A percentile compares a stretch with the other conserved stretches of the same genome.
Conservation (phyloP, 30 jellyfish, hydroid and myxozoan genomes). For the Nemopilema nomurai region DNA sequence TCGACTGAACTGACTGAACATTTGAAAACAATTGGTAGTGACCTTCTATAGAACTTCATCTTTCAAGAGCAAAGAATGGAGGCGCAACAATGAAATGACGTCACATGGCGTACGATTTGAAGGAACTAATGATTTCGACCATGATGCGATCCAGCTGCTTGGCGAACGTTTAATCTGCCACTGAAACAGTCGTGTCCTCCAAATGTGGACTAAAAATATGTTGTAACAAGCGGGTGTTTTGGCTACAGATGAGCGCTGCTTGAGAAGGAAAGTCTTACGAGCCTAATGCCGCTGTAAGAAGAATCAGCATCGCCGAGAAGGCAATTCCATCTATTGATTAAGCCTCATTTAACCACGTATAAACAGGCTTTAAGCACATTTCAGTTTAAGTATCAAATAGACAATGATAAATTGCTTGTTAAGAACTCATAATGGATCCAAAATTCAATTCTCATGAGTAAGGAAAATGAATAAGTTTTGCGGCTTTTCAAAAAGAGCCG, state of each 20-base stretch:
- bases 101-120: too few relatives aligned
- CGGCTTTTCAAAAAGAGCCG: not conserved
- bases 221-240: not conserved
- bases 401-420: not conserved
- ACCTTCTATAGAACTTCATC: too few relatives aligned
- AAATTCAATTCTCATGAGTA: not conserved
- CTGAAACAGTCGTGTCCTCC: too few relatives aligned
- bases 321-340: not conserved
- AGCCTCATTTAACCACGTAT: not conserved
- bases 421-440: not conserved
- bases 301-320: not conserved
- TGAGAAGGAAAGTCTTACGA: not conserved
- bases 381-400: not conserved
- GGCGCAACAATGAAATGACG: too few relatives aligned
- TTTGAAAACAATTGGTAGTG: too few relatives aligned
- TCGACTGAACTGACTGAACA: too few relatives aligned
- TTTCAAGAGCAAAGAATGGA: too few relatives aligned
- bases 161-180: too few relatives aligned
- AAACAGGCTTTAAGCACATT: not conserved
- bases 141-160: too few relatives aligned
- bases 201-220: not conserved
- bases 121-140: too few relatives aligned
- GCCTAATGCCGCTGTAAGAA: not conserved
- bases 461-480: not conserved
- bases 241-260: not conserved